Evolutionary conservation across 2,888 invertebrate genomes (phyloP).

Genomic region (Ectemnius lituratus): DNA sequence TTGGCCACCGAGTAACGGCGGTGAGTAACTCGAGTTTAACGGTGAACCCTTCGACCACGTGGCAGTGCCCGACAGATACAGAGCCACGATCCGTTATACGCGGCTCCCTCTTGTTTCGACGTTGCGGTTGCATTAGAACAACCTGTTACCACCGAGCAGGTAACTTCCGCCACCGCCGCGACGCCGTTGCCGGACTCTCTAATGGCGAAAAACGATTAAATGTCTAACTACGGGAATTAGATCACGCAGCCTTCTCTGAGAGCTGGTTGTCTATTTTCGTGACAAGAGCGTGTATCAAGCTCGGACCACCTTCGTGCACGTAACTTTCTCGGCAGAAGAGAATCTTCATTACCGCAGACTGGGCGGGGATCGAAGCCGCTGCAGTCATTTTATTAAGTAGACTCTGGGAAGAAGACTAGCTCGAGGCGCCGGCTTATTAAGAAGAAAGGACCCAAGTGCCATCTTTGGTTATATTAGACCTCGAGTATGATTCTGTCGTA

Average conservation of each 20-base stretch:
- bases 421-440: not conserved
- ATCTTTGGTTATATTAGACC: conserved; percentile 4
- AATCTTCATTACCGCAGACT: not conserved
- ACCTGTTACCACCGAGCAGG: conserved; percentile 62
- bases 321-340: not conserved
- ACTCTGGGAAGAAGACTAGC: not conserved
- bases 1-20: no score
- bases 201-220: conserved; percentile 44
- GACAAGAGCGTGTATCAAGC: not conserved
- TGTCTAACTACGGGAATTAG: conserved; percentile 45
- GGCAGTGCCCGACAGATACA: conserved; percentile 50
- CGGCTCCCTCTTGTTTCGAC: conserved; percentile 55
- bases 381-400: conserved; percentile 1
- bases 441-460: conserved; percentile 16
- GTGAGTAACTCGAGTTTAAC: conserved; percentile 21
- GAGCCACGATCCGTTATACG: conserved; percentile 49
- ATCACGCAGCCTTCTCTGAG: conserved; percentile 5
- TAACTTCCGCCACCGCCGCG: conserved; percentile 33
- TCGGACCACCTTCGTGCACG: not conserved
- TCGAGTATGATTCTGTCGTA: not conserved
- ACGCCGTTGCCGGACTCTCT: no score
- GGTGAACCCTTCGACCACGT: conserved; percentile 42
- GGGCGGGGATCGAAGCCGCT: not conserved
- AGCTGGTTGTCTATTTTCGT: conserved; percentile 13
- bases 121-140: conserved; percentile 66